phyloP scores from a whole-genome alignment of 2,797 vertebrate species.

The Thalassophryne amazonica region DNA sequence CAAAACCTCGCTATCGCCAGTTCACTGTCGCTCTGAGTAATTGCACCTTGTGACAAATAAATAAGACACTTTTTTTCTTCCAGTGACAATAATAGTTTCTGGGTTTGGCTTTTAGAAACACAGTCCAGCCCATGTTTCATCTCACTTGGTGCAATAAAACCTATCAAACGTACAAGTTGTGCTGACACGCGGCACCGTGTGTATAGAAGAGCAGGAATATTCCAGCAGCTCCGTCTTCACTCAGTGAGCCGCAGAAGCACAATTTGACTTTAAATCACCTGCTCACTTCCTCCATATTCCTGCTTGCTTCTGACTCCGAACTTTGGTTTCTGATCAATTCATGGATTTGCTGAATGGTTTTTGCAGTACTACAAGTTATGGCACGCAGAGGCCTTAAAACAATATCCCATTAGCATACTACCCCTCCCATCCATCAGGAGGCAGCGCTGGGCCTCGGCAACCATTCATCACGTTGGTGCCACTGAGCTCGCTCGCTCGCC shows the following conservation, averaged over 20 bases:
- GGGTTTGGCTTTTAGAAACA: no score
- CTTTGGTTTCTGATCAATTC: conserved; percentile 55
- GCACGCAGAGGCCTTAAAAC: conserved; percentile 57
- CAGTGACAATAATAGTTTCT: no score
- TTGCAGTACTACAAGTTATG: conserved; percentile 52
- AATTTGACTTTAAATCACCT: conserved; percentile 51
- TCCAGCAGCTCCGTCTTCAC: conserved; percentile 18
- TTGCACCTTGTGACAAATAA: no score
- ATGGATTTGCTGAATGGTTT: conserved; percentile 47
- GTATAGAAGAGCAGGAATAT: conserved; percentile 25
- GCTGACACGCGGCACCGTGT: conserved; percentile 28
- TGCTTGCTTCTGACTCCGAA: conserved; percentile 42
- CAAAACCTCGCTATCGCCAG: no score
- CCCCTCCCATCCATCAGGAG: conserved; percentile 50
- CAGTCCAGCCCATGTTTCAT: no score
- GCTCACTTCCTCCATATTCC: conserved; percentile 10
- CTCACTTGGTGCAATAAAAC: no score
- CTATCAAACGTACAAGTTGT: no score
- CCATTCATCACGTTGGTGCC: conserved; percentile 61
- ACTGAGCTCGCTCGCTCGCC: conserved; percentile 30
- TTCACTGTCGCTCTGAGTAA: no score
- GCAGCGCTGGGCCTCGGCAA: conserved; percentile 39
- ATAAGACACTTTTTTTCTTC: no score
- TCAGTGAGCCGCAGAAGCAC: conserved; percentile 8
- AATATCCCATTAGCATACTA: conserved; percentile 64